Evolutionary conservation across 2,888 invertebrate genomes (phyloP), one percentile per base, ranked within the genome.

Genomic region (Torymus tubicola): DNA sequence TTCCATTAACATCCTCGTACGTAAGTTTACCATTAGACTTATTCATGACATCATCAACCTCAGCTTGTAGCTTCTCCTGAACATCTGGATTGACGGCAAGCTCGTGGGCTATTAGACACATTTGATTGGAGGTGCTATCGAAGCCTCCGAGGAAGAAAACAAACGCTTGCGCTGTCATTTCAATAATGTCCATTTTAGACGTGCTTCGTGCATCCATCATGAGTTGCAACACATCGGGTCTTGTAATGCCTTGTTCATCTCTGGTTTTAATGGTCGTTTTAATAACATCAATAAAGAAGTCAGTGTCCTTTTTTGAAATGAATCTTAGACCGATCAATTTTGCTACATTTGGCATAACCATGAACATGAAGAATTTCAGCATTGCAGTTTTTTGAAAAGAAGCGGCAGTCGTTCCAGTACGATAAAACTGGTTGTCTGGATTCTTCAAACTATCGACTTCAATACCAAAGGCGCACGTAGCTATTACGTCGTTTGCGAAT

Each of bases 161-260:
- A 16, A 87, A 87, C 0, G 92, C 92, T 85, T 93, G 93, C 0
- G 92, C 91, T 0, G 90, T 85, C n/a, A 93, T 86, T 14, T 93
- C 92, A 0, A 88, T 86, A 16, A 85, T 71, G 0, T 87, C 86
- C n/a, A 86, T 65, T 0, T 81, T 82, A 4, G 86, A 79, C 2
- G 76, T 82, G 0, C 75, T 83, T 0, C 53, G 16, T 0, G 88
- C 87, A 68, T 93, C 92, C 91, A 93, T 91, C 65, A 93, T 86
- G n/a, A 93, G 84, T 76, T 93, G 93, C 11, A 93, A 91, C 93
- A 93, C 92, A 81, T 94, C 93, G 0, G 93, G 92, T 73, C 93
- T 86, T 2, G 91, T 73, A 21, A 87, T 86, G 0, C 82, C 83
- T 0, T 84, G 24, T 10, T 84, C 83, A 2, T 85, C 85, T 12